phyloP scores from a whole-genome alignment of 2,888 invertebrate species.

The Eupithecia insigniata region DNA sequence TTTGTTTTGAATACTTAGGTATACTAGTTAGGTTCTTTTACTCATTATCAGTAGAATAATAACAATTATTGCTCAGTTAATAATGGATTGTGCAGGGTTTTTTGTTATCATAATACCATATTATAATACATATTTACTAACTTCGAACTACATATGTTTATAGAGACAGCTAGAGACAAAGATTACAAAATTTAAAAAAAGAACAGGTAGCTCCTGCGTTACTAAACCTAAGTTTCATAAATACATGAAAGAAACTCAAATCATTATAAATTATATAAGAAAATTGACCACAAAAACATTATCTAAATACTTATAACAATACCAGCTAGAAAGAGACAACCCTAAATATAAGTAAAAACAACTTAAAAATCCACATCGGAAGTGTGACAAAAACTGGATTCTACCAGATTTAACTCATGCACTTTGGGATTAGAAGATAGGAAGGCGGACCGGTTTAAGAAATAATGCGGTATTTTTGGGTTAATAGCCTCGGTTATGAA shows the following conservation, averaged over 20 bases:
- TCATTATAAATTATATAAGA: too few species aligned
- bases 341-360: neutral
- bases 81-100: too few species aligned
- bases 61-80: too few species aligned
- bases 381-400: constrained; percentile 13
- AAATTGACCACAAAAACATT: too few species aligned
- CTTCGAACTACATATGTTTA: too few species aligned
- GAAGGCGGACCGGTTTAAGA: constrained; percentile 23
- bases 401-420: constrained; percentile 17
- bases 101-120: too few species aligned
- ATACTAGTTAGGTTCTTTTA: too few species aligned
- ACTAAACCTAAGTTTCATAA: neutral
- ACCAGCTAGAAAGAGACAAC: neutral
- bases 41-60: too few species aligned
- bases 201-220: neutral
- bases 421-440: constrained; percentile 29
- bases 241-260: too few species aligned
- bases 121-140: too few species aligned
- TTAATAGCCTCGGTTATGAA: constrained; percentile 27
- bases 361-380: constrained; percentile 15
- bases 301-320: too few species aligned
- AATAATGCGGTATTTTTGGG: constrained; percentile 28
- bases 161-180: neutral
- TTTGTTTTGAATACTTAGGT: too few species aligned
- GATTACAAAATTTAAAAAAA: neutral